These are phyloP conservation scores for Antitype chi DNA, from an alignment of 2,888 invertebrate species.

Conservation along the genomic window DNA sequence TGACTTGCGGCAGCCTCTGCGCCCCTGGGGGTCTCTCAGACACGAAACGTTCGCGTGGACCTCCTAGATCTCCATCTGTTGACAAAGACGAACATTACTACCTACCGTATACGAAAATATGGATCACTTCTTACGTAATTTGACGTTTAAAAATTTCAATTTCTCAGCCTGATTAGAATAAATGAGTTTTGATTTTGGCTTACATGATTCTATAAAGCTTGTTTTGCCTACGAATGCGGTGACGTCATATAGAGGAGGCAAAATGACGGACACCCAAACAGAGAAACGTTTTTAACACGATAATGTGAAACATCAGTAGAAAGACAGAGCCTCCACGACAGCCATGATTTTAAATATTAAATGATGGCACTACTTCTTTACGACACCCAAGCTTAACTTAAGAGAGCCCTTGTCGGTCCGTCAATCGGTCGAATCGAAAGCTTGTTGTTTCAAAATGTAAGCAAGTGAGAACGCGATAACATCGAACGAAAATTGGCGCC, in stretches of 20 bases:
- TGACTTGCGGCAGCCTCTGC: conserved; percentile 79
- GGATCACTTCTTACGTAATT: neutral
- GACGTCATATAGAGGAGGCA: no score
- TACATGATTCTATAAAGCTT: neutral
- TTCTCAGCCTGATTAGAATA: no score
- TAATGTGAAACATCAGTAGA: neutral
- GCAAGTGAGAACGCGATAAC: no score
- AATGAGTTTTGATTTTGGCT: neutral
- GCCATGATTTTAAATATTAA: neutral
- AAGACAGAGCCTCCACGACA: neutral
- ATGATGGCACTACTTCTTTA: neutral
- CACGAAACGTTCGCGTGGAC: conserved; percentile 75
- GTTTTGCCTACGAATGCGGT: neutral
- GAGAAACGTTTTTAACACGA: neutral
- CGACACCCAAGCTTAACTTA: neutral
- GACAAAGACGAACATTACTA: neutral
- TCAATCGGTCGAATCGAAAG: no score
- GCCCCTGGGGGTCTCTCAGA: conserved; percentile 80
- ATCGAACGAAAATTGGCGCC: no score
- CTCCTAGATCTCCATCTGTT: conserved; percentile 70
- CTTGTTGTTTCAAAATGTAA: no score
- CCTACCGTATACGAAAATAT: neutral
- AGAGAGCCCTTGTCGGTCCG: no score
- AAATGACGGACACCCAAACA: no score
- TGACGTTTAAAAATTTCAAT: no score